phyloP scores from a whole-genome alignment of 2,797 vertebrate genomes.

The Petrocephalus sullivani region DNA sequence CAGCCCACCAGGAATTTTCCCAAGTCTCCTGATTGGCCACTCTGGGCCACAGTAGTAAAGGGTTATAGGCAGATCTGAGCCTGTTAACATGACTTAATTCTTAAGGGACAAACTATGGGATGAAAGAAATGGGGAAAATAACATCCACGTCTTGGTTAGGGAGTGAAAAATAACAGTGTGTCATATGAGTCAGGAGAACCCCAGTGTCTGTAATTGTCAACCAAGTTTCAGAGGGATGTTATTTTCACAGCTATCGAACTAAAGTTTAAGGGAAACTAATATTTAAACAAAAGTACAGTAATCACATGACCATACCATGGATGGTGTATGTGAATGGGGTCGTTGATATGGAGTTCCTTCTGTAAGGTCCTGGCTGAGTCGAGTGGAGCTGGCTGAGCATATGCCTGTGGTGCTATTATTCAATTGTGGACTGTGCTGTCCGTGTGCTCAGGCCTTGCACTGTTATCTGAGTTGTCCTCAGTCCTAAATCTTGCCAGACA shows the following conservation, averaged over 20 bases:
- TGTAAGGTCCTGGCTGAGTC: background rate
- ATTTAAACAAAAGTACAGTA: background rate
- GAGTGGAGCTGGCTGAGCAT: background rate
- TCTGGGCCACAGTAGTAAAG: background rate
- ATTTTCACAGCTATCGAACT: background rate
- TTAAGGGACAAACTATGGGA: background rate
- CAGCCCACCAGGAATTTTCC: no score
- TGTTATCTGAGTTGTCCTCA: slow-evolving; percentile 18
- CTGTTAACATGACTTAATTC: background rate
- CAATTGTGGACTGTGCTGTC: slow-evolving; percentile 36
- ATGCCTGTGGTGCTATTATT: background rate
- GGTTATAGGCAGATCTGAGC: background rate
- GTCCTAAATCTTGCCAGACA: background rate
- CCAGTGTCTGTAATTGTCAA: background rate
- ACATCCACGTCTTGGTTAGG: background rate
- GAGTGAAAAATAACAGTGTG: background rate
- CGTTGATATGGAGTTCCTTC: background rate
- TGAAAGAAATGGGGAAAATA: background rate
- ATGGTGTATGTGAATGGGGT: background rate
- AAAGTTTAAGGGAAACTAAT: background rate
- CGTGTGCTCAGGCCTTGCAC: slow-evolving; percentile 28
- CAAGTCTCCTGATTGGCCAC: no score
- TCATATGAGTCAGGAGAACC: background rate
- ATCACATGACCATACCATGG: background rate
- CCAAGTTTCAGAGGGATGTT: background rate